Evolutionary conservation across 2,113 vertebrate genomes (phyloP), one percentile per base, ranked within the genome.

Genomic region (Cyrtonyx montezumae): DNA sequence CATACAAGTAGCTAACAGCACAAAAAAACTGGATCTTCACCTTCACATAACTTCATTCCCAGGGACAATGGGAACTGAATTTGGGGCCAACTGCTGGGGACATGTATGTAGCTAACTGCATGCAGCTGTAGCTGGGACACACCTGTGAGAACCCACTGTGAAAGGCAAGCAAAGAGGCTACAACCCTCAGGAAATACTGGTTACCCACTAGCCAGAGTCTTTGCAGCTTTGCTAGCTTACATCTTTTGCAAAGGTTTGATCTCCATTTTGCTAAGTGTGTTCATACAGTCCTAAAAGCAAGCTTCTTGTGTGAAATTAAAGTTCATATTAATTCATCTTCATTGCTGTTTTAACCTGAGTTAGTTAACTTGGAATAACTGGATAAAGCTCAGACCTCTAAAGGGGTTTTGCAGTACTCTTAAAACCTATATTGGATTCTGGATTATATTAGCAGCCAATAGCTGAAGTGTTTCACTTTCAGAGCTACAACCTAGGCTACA

Each of bases 141-240:
- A 82, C 5, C 5, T 70, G 46, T 70, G 49, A 77, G 95, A 91
- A 85, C 37, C 66, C 59, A 28, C 19, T 37, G 13, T 0, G 6
- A 85, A 80, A 40, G 25, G 45, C 55, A 89, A 58, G 46, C 8
- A 55, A 74, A 91, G 25, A 70, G 17, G 25, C 49, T 51, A 28
- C 9, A 83, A 67, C 68, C 37, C 53, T 70, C 82, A 86, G 92
- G 85, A 95, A 95, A 75, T 75, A 63, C 42, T 65, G 46, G 73
- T 78, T 90, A 91, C 53, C 61, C 92, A 53, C 65, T 46, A 37
- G 28, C 8, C 48, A 68, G 56, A 30, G 46, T 19, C 11, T 13
- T 46, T 70, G 65, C 37, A 94, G 82, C 68, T 90, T 93, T 94
- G 79, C 77, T 80, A 16, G 61, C 71, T 80, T 34, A 20, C 18